Base-by-base conservation (phyloP, 2,888 invertebrate species). In the Andricus quercusramuli region DNA sequence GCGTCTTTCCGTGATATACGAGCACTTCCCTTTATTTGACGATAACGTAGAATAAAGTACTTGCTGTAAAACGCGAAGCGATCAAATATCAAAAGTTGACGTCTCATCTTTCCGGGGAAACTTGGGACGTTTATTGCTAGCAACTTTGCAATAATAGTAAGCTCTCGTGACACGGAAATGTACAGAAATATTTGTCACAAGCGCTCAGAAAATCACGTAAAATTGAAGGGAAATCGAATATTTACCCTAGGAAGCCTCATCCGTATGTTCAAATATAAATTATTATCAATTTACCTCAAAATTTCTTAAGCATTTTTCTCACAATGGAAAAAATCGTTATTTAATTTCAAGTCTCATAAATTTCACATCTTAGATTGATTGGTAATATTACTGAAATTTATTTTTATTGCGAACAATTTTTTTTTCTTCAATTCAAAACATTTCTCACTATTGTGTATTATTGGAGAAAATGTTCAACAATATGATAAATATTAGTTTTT, bases 61-160 rank as follows among this genome's bases (percentile, higher is more conserved):
- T 74, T 74, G 29, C 51, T 29, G 17, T 74, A 51, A 74, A 74
- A 51, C n/a, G 51, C 20, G n/a, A 51, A 47, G 51, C 47, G 70
- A 74, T 74, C 70, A 25, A 51, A 74, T 74, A 56, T 74, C 51
- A 74, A 74, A 74, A 74, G 70, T 74, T 56, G 51, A 56, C 51
- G 51, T 74, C 51, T 74, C 70, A 74, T 74, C 32, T 74, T 74
- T 74, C 51, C 51, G 11, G 20, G 13, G n/a, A 51, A 74, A 74
- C 51, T 32, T 29, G 20, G 29, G 29, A 51, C 70, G 20, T 74
- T 70, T 74, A 74, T 74, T 74, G 70, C 70, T 32, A 29, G 47
- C 32, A 32, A 29, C 51, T 17, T 32, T 2, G 13, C 29, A 74
- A 74, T 74, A 74, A 74, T 51, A 51, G 70, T 56, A 29, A 29